These are phyloP conservation scores for Lagodon rhomboides DNA, from an alignment of 2,797 vertebrate genomes.

Conservation along the genomic window DNA sequence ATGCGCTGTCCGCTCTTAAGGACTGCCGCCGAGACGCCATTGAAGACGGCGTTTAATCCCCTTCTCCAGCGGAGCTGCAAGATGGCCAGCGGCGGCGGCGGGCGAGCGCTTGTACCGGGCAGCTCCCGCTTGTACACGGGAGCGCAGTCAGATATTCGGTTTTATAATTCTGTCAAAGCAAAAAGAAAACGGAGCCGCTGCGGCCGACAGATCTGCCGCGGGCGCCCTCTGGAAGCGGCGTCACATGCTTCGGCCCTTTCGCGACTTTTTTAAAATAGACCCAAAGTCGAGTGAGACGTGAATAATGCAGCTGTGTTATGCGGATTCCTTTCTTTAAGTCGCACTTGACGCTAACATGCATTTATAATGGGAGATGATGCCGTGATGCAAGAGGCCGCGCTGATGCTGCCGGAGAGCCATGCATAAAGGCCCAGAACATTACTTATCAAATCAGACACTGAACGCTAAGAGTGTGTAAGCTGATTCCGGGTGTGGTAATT, in stretches of 20 bases:
- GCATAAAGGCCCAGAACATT: slow-evolving; percentile 17
- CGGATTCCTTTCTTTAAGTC: slow-evolving; percentile 2
- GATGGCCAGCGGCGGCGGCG: slow-evolving; percentile 34
- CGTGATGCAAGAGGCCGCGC: slow-evolving; percentile 14
- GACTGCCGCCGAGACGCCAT: slow-evolving; percentile 61
- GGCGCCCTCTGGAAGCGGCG: not conserved
- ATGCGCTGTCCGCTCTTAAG: slow-evolving; percentile 52
- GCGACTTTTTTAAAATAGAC: not conserved
- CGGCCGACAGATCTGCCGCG: not conserved
- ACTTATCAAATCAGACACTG: slow-evolving; percentile 31
- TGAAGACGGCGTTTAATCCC: slow-evolving; percentile 58
- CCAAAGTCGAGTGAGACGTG: slow-evolving; percentile 22
- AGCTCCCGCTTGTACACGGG: slow-evolving; percentile 24
- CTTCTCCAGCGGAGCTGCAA: slow-evolving; percentile 34
- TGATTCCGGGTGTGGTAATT: too few relatives aligned
- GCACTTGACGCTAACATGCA: slow-evolving; percentile 25
- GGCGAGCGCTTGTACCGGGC: slow-evolving; percentile 20
- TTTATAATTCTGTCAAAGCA: slow-evolving; percentile 17
- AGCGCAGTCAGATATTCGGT: slow-evolving; percentile 17
- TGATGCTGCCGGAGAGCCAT: not conserved
- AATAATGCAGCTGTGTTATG: slow-evolving; percentile 43
- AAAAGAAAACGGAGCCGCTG: not conserved
- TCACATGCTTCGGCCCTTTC: not conserved
- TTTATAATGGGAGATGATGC: slow-evolving; percentile 33
- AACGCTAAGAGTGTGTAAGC: slow-evolving; percentile 3